Conservation (phyloP, 2,888 invertebrate species). For the Microplitis manilae region DNA sequence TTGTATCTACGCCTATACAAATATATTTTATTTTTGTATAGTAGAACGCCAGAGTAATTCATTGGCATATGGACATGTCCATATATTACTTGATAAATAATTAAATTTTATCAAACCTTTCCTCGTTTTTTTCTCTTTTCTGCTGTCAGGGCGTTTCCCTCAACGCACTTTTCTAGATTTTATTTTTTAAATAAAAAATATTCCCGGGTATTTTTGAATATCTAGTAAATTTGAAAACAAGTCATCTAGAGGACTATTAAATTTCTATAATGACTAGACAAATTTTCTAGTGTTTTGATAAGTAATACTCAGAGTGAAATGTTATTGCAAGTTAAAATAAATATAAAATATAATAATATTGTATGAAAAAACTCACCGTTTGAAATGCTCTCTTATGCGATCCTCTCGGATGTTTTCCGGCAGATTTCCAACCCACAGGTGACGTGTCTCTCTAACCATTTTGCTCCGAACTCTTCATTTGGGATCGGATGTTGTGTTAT, state of each 20-base stretch:
- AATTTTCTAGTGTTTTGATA: background rate
- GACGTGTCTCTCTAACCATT: slow-evolving; percentile 99
- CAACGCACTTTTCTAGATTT: background rate
- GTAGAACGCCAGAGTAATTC: too few species aligned
- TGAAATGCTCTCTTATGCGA: slow-evolving; percentile 97
- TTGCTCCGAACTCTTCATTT: slow-evolving; percentile 96
- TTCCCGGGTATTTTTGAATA: background rate
- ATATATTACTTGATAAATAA: background rate
- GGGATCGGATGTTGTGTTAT: slow-evolving; percentile 76
- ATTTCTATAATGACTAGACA: background rate
- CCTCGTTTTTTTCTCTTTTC: background rate
- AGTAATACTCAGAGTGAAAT: background rate
- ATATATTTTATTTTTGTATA: too few species aligned
- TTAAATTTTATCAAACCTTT: background rate
- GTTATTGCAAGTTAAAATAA: background rate
- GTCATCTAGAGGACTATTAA: background rate
- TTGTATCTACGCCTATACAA: too few species aligned
- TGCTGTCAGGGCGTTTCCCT: slow-evolving; percentile 34
- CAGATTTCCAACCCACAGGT: slow-evolving; percentile 99
- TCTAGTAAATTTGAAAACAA: too few species aligned
- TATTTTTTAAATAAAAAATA: background rate
- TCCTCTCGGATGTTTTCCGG: slow-evolving; percentile 99
- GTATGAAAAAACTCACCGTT: slow-evolving; percentile 81
- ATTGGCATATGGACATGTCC: too few species aligned
- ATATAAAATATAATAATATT: slow-evolving; percentile 9